Base-by-base conservation (phyloP, 2,113 vertebrate genomes). In the Meles meles region DNA sequence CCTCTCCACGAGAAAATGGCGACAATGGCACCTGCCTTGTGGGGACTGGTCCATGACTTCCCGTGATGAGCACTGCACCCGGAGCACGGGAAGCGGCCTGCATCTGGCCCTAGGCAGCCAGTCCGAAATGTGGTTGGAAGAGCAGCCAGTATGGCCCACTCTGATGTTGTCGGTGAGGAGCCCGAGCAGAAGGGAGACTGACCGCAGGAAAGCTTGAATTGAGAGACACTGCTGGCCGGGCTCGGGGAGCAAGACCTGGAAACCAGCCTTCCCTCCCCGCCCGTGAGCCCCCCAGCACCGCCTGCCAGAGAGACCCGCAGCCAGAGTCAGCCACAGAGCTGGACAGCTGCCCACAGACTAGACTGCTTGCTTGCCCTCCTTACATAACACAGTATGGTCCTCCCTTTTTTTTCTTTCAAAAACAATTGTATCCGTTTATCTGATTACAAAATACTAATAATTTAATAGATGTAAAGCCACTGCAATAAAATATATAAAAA, bases 241-340 rank as follows among this genome's bases (percentile, higher is more conserved):
- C 49, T 18, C 23, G 39, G 49, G 31, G 10, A 61, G n/a, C 25
- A 2, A 1, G 39, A 27, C 17, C 23, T 42, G 21, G 23, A 49
- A 29, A 9, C 55, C 34, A 3, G 39, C 57, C 23, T 65, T 14
- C n/a, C 20, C 47, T 20, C 12, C 37, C 67, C 15, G 1, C 42
- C 23, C 13, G 17, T 4, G 11, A 14, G 65, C 27, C 6, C 12
- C 34, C 34, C 2, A 42, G 29, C 34, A 6, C 55, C 6, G 0
- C 23, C 37, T 31, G 6, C 82, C 0, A 0, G 7, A 61, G 77
- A 63, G 37, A 63, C 42, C 3, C 0, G 2, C 10, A 3, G 17
- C 63, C 44, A 34, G 74, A 18, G 5, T 49, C 44, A 15, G 5
- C 27, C 44, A 77, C 8, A 10, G 13, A 31, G 1, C 76, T 0